Evolutionary conservation across 2,888 invertebrate genomes (phyloP).

Genomic region (Campoplex capitator): DNA sequence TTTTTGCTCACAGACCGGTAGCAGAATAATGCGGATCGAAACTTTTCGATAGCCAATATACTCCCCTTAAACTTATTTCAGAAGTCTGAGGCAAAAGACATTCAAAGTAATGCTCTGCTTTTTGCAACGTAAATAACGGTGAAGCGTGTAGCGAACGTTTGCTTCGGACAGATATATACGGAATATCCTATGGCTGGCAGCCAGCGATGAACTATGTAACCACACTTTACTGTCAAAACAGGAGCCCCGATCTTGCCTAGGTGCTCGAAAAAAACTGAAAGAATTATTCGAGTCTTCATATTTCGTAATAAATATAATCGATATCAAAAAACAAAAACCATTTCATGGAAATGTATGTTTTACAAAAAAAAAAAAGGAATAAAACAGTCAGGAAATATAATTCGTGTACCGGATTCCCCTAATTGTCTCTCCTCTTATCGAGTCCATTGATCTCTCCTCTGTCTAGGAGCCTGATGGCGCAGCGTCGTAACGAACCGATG

Average conservation of each 20-base stretch:
- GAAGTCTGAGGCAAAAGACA: neutral
- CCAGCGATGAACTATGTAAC: conserved; percentile 25
- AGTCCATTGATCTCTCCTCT: neutral
- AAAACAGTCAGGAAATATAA: conserved; percentile 6
- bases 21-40: neutral
- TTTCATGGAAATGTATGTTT: too few species aligned
- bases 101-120: conserved; percentile 7
- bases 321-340: neutral
- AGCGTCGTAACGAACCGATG: neutral
- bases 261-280: neutral
- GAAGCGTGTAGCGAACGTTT: conserved; percentile 20
- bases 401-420: neutral
- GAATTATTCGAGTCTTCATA: neutral
- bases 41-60: neutral
- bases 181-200: conserved; percentile 22
- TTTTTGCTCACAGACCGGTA: neutral
- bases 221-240: conserved; percentile 2
- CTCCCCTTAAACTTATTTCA: neutral
- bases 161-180: conserved; percentile 26
- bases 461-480: conserved; percentile 12
- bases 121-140: conserved; percentile 25
- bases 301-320: neutral
- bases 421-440: neutral
- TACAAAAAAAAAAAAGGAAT: neutral
- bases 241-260: neutral